Base-by-base conservation (phyloP, 2,113 vertebrate species). In the Eleginops maclovinus region DNA sequence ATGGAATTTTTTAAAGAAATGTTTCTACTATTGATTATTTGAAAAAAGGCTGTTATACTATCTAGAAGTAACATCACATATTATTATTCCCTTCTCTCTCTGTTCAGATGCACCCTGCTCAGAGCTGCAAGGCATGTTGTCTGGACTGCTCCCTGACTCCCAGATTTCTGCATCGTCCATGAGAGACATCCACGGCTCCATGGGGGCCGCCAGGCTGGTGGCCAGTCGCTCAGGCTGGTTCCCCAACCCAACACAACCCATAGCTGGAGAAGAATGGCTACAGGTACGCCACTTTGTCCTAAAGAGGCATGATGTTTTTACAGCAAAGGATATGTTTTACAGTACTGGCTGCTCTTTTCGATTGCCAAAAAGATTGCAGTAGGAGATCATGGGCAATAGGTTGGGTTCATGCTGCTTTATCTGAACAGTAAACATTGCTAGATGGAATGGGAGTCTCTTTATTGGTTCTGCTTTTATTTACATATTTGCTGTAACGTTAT, bases 171-270 rank as follows among this genome's bases (percentile, higher is more conserved):
- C 97, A 2, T 99, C 98, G 41, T 99, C 98, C 63, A 96, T 95
- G 85, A 93, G 97, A 66, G 96, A 98, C 86, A 97, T 98, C 50
- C 97, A 98, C 61, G 98, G 98, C 94, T 96, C 95, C 66, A 96
- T 97, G 85, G 96, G 97, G 3, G 93, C 95, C 0, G 97, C 98
- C 36, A 96, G 98, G 44, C 93, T 99, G 77, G 96, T 99, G 85
- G 97, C 97, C 94, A 98, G 97, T 89, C 95, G 97, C 36, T 97
- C 96, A 0, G 98, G 98, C 22, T 99, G 98, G 98, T 99, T 97
- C 85, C 97, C 98, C 0, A 95, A 93, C 22, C 85, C 96, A 6
- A 95, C 97, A 0, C 96, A 97, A 71, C 96, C 97, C 4, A 94
- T 97, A 77, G 96, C 96, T 0, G 97, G 97, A 3, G 97, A 97